Evolutionary conservation across 2,113 vertebrate species (phyloP).

Genomic region (Montifringilla adamsi): DNA sequence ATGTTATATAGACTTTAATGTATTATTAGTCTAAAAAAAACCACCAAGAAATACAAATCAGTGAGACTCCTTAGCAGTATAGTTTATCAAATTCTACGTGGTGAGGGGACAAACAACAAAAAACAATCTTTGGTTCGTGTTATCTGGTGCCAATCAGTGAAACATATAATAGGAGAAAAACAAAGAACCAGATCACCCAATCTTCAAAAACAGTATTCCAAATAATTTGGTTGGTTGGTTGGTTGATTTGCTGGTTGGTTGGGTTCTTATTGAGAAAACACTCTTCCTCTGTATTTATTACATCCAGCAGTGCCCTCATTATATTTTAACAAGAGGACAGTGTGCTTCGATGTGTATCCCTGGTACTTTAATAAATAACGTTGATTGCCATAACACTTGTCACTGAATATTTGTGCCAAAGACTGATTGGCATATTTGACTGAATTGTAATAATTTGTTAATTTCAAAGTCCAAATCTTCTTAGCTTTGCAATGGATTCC

Average conservation of each 20-base stretch:
- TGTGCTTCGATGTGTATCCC: neutral
- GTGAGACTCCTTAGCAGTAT: neutral
- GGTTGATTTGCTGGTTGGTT: neutral
- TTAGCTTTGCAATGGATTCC: neutral
- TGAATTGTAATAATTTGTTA: slow-evolving; percentile 6
- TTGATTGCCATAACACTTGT: slow-evolving; percentile 30
- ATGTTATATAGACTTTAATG: neutral
- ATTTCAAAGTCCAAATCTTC: slow-evolving; percentile 13
- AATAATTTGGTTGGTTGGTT: neutral
- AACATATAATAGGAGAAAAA: neutral
- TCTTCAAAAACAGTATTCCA: neutral
- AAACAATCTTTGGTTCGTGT: rapidly evolving
- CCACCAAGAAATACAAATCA: neutral
- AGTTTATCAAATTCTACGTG: neutral
- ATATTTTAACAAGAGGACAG: neutral
- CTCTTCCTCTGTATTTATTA: neutral
- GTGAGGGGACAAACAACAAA: rapidly evolving
- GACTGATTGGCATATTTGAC: neutral
- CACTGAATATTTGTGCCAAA: neutral
- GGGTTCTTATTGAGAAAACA: neutral
- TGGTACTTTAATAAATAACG: neutral
- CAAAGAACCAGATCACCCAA: rapidly evolving
- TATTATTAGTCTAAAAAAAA: neutral
- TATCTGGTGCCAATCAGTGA: neutral
- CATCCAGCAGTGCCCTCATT: neutral